Base-by-base conservation (phyloP, 2,888 invertebrate species). In the Allacma fusca region DNA sequence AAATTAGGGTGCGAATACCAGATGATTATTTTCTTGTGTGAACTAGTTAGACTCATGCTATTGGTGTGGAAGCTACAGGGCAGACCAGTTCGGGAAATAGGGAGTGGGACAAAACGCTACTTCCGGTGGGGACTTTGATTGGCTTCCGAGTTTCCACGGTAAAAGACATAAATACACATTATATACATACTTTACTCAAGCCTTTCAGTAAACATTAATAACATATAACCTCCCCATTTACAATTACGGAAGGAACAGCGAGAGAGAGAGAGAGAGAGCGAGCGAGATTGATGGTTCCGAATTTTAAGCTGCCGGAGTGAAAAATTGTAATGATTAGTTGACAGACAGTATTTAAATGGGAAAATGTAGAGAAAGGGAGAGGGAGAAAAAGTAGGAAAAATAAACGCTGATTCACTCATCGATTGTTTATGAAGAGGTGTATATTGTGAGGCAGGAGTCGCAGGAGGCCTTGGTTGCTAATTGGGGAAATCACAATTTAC, bases 391-490 rank as follows among this genome's bases (percentile, higher is more conserved):
- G n/a, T 19, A 50, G n/a, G 16, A 13, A 19, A 50, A 50, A 50
- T 50, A 50, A 50, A 50, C 50, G 50, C 50, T 50, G 50, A 50
- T 50, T 50, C 50, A 50, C n/a, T 50, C n/a, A 50, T 50, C 50
- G 50, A 50, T 50, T 50, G 50, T 50, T 50, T 50, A 50, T 50
- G n/a, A n/a, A 50, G 50, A 50, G 50, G n/a, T 50, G 50, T n/a
- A 4, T 50, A 16, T 16, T 19, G 50, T 13, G 50, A 50, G 16
- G 50, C 19, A 50, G 50, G n/a, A 19, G 50, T 5, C 34, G 50
- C 19, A 50, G 50, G n/a, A 19, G 50, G 50, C 34, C 34, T 34
- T 34, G 34, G 50, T 50, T 50, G 50, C 50, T 50, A 50, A 50
- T 50, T 50, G 50, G 50, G 50, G 2, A 50, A 50, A 50, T 50